A percentile compares a stretch with the other conserved stretches of the same genome.
These are phyloP conservation scores for Hydrocynus forskahlii DNA, from an alignment of 2,797 vertebrate genomes.

Conservation along the genomic window DNA sequence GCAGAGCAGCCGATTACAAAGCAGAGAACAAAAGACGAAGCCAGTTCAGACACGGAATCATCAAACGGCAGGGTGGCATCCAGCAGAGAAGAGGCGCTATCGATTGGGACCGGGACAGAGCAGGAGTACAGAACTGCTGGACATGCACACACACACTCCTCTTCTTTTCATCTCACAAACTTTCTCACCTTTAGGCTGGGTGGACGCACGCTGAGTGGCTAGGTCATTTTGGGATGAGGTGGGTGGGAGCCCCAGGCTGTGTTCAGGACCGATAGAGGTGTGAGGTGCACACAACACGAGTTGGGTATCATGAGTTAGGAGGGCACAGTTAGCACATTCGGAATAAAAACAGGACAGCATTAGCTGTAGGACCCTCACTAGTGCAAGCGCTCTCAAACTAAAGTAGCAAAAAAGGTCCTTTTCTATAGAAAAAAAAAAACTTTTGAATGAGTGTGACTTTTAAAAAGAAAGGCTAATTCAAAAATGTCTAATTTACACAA, in stretches of 20 bases:
- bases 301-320: not conserved
- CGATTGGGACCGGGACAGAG: constrained; percentile 19
- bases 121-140: constrained; percentile 25
- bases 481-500: too few relatives aligned
- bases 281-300: not conserved
- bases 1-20: constrained; percentile 16
- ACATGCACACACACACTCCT: not conserved
- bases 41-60: constrained; percentile 21
- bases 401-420: not conserved
- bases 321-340: not conserved
- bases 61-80: constrained; percentile 20
- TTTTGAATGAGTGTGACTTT: too few relatives aligned
- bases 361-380: not conserved
- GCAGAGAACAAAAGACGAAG: constrained; percentile 31
- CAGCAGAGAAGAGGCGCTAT: constrained; percentile 34
- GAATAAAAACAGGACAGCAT: not conserved
- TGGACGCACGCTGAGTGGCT: constrained; percentile 5
- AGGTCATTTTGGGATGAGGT: not conserved
- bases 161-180: not conserved
- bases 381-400: not conserved
- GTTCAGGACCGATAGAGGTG: not conserved
- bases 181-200: not conserved
- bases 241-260: not conserved
- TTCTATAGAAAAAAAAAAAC: not conserved
- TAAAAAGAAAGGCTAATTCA: too few relatives aligned